Percentiles rank a stretch among this genome's conserved stretches.
phyloP scores from a whole-genome alignment of 2,113 vertebrate species.

The Pygoscelis antarcticus region DNA sequence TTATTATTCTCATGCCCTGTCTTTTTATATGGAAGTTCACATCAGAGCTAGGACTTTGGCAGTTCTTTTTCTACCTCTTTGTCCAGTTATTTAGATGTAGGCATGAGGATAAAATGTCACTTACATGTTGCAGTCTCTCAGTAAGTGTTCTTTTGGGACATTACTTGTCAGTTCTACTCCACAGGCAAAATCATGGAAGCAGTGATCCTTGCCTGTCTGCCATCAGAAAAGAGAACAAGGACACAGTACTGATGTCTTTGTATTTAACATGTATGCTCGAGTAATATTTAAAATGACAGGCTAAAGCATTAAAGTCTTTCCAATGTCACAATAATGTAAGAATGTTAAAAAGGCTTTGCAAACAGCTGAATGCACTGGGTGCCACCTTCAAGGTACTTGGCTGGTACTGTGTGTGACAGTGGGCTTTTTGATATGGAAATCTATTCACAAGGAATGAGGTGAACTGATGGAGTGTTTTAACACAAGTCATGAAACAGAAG shows the following conservation, averaged over 20 bases:
- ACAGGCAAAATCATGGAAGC: not conserved
- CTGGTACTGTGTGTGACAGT: not conserved
- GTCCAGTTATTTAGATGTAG: not conserved
- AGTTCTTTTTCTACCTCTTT: not conserved
- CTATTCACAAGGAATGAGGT: not conserved
- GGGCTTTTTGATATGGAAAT: not conserved
- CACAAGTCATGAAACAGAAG: not conserved
- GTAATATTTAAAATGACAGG: constrained; percentile 2
- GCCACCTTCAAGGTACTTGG: not conserved
- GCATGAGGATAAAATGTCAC: not conserved
- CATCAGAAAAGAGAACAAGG: not conserved
- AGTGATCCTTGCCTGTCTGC: not conserved
- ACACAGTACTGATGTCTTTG: not conserved
- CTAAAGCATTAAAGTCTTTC: not conserved
- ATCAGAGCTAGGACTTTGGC: not conserved
- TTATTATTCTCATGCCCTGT: not conserved
- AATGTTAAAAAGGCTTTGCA: not conserved
- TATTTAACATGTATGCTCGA: not conserved
- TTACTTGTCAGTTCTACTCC: not conserved
- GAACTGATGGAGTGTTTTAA: not conserved
- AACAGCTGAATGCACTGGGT: not conserved
- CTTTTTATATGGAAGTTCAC: not conserved
- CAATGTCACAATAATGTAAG: not conserved
- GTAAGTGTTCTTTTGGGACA: not conserved
- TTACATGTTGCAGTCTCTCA: not conserved